Percentiles rank a stretch among this genome's conserved stretches.
Conservation (phyloP, 92 coral and sea anemone genomes). For the Galaxea fascicularis region DNA sequence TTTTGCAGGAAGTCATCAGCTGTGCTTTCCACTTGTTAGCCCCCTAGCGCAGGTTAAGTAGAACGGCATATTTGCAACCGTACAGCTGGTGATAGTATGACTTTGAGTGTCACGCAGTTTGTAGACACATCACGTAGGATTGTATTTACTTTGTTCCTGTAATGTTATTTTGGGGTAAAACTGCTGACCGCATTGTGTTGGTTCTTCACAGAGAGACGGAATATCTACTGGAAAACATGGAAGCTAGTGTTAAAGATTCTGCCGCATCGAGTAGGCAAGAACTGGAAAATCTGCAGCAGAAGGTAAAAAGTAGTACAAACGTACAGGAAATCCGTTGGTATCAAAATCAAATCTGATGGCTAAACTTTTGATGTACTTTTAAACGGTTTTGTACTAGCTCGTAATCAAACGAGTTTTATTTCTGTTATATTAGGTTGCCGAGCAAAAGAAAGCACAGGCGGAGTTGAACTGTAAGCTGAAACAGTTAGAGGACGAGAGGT, state of each 20-base stretch:
- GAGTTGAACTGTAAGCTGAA: conserved; percentile 66
- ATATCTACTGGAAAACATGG: conserved; percentile 80
- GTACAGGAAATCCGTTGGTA: neutral
- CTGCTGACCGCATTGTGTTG: conserved; percentile 30
- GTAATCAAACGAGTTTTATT: neutral
- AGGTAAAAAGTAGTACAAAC: conserved; percentile 40
- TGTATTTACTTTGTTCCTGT: neutral
- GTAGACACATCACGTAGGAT: neutral
- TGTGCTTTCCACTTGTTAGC: no score
- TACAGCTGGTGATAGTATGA: neutral
- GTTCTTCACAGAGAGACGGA: conserved; percentile 75
- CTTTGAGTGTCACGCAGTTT: neutral
- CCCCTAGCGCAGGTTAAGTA: no score
- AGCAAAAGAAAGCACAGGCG: conserved; percentile 61
- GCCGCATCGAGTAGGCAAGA: conserved; percentile 75
- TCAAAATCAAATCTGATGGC: neutral
- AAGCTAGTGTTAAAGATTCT: conserved; percentile 82
- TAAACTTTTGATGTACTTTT: neutral
- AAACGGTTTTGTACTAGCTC: neutral
- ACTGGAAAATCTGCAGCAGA: conserved; percentile 66
- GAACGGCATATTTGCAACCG: no score
- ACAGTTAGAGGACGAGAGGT: conserved; percentile 59
- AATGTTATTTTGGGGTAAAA: neutral
- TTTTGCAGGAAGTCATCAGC: no score
- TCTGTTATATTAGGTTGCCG: conserved; percentile 55